Base-by-base conservation (phyloP, 2,888 invertebrate genomes). In the Stenchaetothrips biformis region DNA sequence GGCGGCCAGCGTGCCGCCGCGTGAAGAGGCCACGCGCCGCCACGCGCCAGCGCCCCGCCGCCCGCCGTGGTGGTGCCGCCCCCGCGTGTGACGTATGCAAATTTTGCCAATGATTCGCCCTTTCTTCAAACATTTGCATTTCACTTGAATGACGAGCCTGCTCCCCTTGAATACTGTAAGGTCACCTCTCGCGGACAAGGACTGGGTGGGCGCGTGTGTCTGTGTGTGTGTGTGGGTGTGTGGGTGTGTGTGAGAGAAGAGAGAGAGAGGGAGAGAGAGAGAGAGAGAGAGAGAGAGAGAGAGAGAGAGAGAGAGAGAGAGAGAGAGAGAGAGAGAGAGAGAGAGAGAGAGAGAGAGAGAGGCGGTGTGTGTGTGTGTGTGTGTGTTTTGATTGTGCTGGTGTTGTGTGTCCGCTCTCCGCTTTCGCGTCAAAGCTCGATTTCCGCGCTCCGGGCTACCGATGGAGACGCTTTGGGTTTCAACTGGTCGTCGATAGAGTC, bases 241-340 rank as follows among this genome's bases (percentile, higher is more conserved):
- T 4, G n/a, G n/a, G n/a, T n/a, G n/a, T n/a, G n/a, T n/a, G n/a
- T 49, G 49, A 49, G 8, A 1, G 62, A n/a, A 62, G n/a, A 62
- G 8, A 62, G n/a, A n/a, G 53, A 2, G 2, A 7, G 62, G 2
- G 62, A n/a, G 62, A 16, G 62, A 9, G 62, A 62, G 62, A 62
- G 62, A 62, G 62, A 62, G 62, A 62, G 62, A 62, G 62, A 62
- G 62, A 62, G 62, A 62, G 13, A 62, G 62, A 62, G 13, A 62
- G 62, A 62, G 13, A 62, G 62, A 62, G 13, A 62, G 62, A 62
- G 13, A 62, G 62, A 62, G 13, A 62, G 62, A 62, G 62, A 62
- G 62, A 16, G 18, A 62, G 18, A 18, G 13, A 6, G 9, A 9
- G 62, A 18, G 62, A n/a, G n/a, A n/a, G n/a, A n/a, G n/a, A n/a